Evolutionary conservation across 2,113 vertebrate species (phyloP).

Genomic region (Aegithalos caudatus): DNA sequence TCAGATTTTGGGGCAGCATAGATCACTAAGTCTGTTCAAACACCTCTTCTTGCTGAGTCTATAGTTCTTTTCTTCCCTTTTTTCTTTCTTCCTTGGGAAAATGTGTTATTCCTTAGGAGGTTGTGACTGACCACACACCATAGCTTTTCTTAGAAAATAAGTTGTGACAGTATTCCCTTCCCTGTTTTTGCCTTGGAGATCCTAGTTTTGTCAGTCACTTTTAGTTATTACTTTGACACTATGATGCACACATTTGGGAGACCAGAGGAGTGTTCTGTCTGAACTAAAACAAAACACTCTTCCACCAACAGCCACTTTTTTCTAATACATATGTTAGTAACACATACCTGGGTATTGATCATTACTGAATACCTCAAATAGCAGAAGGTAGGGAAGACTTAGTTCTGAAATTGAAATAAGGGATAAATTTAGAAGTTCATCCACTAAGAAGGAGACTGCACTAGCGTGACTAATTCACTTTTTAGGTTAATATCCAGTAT

Average conservation of each 20-base stretch:
- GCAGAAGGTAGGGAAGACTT: background rate
- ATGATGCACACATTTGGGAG: constrained; percentile 11
- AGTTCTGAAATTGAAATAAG: background rate
- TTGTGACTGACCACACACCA: background rate
- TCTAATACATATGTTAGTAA: background rate
- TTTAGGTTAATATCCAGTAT: background rate
- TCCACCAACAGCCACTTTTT: background rate
- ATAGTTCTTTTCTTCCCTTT: background rate
- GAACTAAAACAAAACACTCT: background rate
- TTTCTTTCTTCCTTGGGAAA: background rate
- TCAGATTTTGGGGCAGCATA: background rate
- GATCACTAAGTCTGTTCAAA: background rate
- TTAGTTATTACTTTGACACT: constrained; percentile 2
- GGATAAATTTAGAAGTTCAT: background rate
- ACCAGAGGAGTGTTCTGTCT: background rate
- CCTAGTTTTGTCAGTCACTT: background rate
- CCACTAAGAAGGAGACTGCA: background rate
- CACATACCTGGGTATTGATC: background rate
- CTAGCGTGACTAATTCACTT: background rate
- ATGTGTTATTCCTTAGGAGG: background rate
- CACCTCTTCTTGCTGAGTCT: background rate
- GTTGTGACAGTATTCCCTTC: background rate
- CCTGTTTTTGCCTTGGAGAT: background rate
- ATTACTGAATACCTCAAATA: background rate
- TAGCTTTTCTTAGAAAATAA: background rate